Percentiles rank a stretch among this genome's conserved stretches.
Evolutionary conservation across 2,797 vertebrate species (phyloP).

Genomic region (Stomatorhinus walkeri): DNA sequence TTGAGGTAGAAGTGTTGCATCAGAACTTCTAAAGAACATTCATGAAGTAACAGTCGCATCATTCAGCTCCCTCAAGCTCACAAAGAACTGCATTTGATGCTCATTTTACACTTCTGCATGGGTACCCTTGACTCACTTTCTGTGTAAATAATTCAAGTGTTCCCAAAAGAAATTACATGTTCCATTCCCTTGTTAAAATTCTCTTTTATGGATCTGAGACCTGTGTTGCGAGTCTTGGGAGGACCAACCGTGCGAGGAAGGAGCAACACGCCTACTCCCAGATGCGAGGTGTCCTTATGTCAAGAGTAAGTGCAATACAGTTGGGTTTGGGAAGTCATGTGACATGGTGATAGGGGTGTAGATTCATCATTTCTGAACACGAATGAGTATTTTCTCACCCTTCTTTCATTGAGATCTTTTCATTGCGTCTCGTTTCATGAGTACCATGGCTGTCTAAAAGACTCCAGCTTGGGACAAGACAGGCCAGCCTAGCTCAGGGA

Average conservation of each 20-base stretch:
- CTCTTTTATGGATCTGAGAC: slow-evolving; percentile 47
- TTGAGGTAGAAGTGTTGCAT: slow-evolving; percentile 78
- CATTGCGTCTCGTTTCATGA: not conserved
- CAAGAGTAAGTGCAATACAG: not conserved
- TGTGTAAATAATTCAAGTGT: slow-evolving; percentile 50
- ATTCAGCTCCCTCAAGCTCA: slow-evolving; percentile 52
- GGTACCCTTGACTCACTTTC: slow-evolving; percentile 41
- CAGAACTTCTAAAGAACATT: slow-evolving; percentile 58
- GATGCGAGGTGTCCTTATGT: not conserved
- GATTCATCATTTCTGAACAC: not conserved
- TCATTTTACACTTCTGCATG: slow-evolving; percentile 52
- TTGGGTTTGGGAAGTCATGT: not conserved
- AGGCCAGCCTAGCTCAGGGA: not conserved
- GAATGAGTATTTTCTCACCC: not conserved
- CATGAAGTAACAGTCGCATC: slow-evolving; percentile 71
- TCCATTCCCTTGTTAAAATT: slow-evolving; percentile 51
- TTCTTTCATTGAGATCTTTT: not conserved
- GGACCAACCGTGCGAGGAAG: slow-evolving; percentile 30
- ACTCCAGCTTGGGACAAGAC: not conserved
- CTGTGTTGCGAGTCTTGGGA: slow-evolving; percentile 40
- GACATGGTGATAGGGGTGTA: not conserved
- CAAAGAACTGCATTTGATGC: slow-evolving; percentile 47
- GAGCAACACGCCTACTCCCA: not conserved
- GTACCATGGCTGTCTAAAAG: not conserved
- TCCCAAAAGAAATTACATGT: slow-evolving; percentile 39